A percentile compares a stretch with the other conserved stretches of the same genome.
Evolutionary conservation across 2,888 invertebrate genomes (phyloP).

Genomic region (Himalopsyche kuldschensis): DNA sequence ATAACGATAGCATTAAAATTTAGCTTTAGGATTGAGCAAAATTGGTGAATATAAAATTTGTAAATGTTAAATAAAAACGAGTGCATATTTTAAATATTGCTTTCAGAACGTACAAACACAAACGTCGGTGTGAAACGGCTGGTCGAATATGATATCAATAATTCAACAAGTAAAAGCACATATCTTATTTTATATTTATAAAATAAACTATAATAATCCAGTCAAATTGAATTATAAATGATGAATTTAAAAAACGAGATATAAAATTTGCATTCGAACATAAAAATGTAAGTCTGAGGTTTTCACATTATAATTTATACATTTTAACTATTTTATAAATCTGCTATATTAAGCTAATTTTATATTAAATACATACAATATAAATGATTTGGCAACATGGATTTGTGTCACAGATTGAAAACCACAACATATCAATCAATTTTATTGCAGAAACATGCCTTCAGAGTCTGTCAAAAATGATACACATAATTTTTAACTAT

Average conservation of each 20-base stretch:
- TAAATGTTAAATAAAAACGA: background rate
- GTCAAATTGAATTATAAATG: background rate
- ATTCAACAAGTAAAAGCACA: background rate
- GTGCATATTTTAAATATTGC: background rate
- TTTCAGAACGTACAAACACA: background rate
- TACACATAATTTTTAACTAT: background rate
- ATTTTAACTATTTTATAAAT: background rate
- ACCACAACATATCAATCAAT: background rate
- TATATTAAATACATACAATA: background rate
- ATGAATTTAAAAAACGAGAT: background rate
- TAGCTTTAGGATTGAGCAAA: background rate
- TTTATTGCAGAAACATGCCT: background rate
- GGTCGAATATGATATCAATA: background rate
- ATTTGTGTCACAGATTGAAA: background rate
- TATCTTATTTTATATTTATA: background rate
- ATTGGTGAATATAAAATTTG: background rate
- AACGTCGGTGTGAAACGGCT: background rate
- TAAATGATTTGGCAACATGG: constrained; percentile 6
- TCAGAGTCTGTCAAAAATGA: background rate
- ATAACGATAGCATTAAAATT: background rate
- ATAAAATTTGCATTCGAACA: background rate
- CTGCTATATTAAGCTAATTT: background rate
- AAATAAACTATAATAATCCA: background rate
- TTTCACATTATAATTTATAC: background rate
- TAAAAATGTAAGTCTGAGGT: background rate